These are phyloP conservation scores for Onychostoma macrolepis DNA, from an alignment of 2,113 vertebrate genomes.

Conservation along the genomic window DNA sequence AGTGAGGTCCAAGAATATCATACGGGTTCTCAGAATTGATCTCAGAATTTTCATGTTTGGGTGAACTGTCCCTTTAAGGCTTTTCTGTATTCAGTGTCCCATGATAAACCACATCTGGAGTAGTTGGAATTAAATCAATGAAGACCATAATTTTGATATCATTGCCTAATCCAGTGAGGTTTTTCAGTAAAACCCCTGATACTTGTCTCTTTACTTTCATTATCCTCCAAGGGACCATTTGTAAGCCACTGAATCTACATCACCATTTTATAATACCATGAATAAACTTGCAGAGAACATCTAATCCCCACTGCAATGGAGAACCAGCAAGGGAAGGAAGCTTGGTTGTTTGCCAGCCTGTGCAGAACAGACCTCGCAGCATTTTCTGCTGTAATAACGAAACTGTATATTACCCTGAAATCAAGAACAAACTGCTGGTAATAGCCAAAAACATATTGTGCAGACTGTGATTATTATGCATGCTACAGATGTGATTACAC, in stretches of 20 bases:
- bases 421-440: neutral
- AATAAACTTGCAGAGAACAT: constrained; percentile 52
- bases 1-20: neutral
- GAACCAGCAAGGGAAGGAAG: constrained; percentile 24
- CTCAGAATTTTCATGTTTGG: neutral
- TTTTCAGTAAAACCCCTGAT: neutral
- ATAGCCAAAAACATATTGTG: neutral
- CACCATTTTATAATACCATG: constrained; percentile 46
- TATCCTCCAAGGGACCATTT: constrained; percentile 18
- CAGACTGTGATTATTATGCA: neutral
- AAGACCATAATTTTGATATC: neutral
- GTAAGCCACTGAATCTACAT: constrained; percentile 40
- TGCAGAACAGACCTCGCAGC: constrained; percentile 31
- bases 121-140: neutral
- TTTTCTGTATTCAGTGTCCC: neutral
- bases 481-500: neutral
- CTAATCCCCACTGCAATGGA: constrained; percentile 41
- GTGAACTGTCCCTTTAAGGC: neutral
- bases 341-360: constrained; percentile 41
- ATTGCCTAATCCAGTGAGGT: constrained; percentile 16
- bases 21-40: neutral
- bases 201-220: constrained; percentile 15
- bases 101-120: constrained; percentile 11
- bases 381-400: constrained; percentile 31
- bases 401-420: constrained; percentile 22